Evolutionary conservation across 2,797 vertebrate genomes (phyloP).

Genomic region (Liparis tanakae): DNA sequence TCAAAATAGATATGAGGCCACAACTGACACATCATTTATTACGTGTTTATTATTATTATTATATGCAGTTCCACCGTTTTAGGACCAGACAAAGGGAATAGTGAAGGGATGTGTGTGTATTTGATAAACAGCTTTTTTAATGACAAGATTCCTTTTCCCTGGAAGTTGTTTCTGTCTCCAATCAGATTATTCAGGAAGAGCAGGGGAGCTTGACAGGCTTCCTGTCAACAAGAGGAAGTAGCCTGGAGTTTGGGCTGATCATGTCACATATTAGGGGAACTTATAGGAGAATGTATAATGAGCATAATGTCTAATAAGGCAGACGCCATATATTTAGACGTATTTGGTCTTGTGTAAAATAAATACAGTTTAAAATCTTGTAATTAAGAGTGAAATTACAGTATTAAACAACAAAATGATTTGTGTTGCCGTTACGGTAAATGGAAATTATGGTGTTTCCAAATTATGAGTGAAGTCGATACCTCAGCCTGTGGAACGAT

Average conservation of each 20-base stretch:
- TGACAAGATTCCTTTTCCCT: constrained; percentile 24
- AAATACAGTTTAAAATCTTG: not conserved
- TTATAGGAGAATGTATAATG: not conserved
- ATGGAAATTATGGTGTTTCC: not conserved
- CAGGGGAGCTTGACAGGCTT: constrained; percentile 37
- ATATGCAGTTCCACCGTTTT: not conserved
- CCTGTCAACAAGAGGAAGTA: constrained; percentile 71
- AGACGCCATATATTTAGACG: not conserved
- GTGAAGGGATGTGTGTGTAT: not conserved
- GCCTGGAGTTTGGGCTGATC: constrained; percentile 11
- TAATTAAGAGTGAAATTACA: not conserved
- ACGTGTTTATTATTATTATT: not conserved
- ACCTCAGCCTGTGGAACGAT: not conserved
- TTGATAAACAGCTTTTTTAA: constrained; percentile 11
- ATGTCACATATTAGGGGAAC: constrained; percentile 22
- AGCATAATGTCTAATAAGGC: not conserved
- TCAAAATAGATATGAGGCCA: not conserved
- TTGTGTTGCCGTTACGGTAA: not conserved
- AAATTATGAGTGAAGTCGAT: not conserved
- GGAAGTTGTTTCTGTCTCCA: constrained; percentile 34
- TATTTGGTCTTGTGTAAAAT: not conserved
- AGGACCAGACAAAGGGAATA: not conserved
- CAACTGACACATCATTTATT: not conserved
- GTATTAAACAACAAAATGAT: not conserved
- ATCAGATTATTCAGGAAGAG: constrained; percentile 56